Evolutionary conservation across 2,113 vertebrate genomes (phyloP), one percentile per base, ranked within the genome.

Genomic region (Notechis scutatus): DNA sequence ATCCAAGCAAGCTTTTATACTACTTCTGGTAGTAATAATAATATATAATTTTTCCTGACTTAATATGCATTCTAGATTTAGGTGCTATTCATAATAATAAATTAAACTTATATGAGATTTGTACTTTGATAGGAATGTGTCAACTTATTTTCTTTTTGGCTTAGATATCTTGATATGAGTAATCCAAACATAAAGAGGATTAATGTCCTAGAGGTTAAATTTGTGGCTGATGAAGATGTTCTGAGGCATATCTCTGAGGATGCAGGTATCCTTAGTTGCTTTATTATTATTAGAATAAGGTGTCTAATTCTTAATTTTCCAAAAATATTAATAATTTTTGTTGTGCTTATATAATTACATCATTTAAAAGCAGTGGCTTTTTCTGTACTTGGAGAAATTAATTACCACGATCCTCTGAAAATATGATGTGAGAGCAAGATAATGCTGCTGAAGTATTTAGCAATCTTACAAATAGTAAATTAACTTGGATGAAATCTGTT

Each of bases 151-250:
- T 54, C 21, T 57, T 88, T 69, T 94, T 93, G 91, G 3, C 64
- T 94, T 92, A 61, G 95, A 94, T 91, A 69, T 81, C 55, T 34
- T 97, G 95, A 90, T 93, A 98, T 98, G 98, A 99, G 96, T 96
- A 94, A 93, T 52, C 42, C 57, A 64, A 96, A 95, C 3, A 89
- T 91, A 61, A 93, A 90, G 39, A 94, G 94, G 57, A 20, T 93
- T 26, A 93, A 92, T 74, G 94, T 93, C 14, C 91, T 98, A 93
- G 96, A 98, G 92, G 98, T 99, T 94, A 98, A 97, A 85, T 99
- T 99, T 95, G 96, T 99, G 85, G 96, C 98, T 1, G 99, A 99
- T 95, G 98, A 98, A 92, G 98, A 99, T 91, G 99, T 99, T 61
- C 93, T 99, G 96, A 98, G 98, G 91, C 98, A 99, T 96, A 99